Percentiles rank a stretch among this genome's conserved stretches.
Evolutionary conservation across 2,888 invertebrate genomes (phyloP).

Genomic region (Frankliniella fusca): DNA sequence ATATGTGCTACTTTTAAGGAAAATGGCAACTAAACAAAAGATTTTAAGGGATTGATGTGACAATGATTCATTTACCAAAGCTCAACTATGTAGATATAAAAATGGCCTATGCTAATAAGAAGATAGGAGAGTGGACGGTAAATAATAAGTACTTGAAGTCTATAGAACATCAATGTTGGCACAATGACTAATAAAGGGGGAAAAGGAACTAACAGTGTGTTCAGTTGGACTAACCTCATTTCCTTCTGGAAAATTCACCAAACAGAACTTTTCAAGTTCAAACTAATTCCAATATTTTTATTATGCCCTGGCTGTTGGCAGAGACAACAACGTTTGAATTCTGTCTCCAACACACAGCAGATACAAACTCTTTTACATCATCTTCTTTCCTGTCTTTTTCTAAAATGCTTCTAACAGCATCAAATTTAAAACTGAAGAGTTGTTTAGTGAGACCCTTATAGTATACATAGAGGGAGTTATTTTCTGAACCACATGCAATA

Average conservation of each 20-base stretch:
- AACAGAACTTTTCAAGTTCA: conserved; percentile 45
- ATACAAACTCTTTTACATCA: conserved; percentile 88
- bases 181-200: conserved; percentile 4
- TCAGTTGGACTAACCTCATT: not conserved
- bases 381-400: conserved; percentile 74
- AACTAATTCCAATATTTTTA: conserved; percentile 78
- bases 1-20: too few species aligned
- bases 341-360: conserved; percentile 90
- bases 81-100: not conserved
- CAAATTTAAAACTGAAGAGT: conserved; percentile 81
- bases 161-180: not conserved
- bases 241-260: not conserved
- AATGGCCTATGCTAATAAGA: not conserved
- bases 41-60: too few species aligned
- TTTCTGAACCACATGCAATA: conserved; percentile 91
- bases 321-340: conserved; percentile 81
- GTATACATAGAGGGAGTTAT: conserved; percentile 88
- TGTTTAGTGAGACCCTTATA: conserved; percentile 85
- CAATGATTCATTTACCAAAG: too few species aligned
- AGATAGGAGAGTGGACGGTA: conserved; percentile 39
- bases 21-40: too few species aligned
- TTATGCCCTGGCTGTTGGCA: conserved; percentile 90
- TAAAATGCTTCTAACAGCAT: conserved; percentile 70
- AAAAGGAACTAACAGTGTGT: not conserved
- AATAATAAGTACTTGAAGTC: conserved; percentile 35